Base-by-base conservation (phyloP, 2,797 vertebrate genomes). In the Amniataba percoides region DNA sequence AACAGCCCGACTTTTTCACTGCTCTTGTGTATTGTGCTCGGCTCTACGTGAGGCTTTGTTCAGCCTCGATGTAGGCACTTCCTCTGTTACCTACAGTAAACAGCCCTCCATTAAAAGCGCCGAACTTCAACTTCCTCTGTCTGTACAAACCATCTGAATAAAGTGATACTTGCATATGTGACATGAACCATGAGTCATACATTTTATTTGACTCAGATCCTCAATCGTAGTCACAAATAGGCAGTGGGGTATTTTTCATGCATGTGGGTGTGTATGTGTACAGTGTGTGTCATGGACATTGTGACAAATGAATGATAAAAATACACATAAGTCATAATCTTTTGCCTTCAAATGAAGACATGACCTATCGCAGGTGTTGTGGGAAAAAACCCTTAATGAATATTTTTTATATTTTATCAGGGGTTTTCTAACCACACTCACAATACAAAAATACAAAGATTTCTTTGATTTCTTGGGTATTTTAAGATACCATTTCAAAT, bases 121-220 rank as follows among this genome's bases (percentile, higher is more conserved):
- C 77, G 60, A 80, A 77, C 62, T 57, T 84, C 69, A 72, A 89
- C 93, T 93, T 93, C 86, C 91, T 91, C 90, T 89, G 64, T 88
- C 71, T 68, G 58, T 23, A 9, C 70, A 71, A 70, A 75, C 46
- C 3, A 9, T 60, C 66, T 45, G 56, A 60, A 62, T 51, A 23
- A 74, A 71, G 52, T 31, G 12, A 12, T 23, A 65, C 19, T 34
- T 23, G 14, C 36, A 16, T 16, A 9, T 11, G 25, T 55, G 18
- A 61, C 52, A 60, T 52, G 18, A 58, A 55, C 7, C 8, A 21
- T 92, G 84, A 94, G 58, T 92, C 88, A 89, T 6, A 27, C 6
- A 4, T 53, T 68, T 45, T 39, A 71, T 62, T 76, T 86, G 69
- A 81, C 36, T 74, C 67, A 78, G 61, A 74, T 77, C 52, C 79